Base-by-base conservation (phyloP, 2,797 vertebrate species). In the Typhlichthys subterraneus region DNA sequence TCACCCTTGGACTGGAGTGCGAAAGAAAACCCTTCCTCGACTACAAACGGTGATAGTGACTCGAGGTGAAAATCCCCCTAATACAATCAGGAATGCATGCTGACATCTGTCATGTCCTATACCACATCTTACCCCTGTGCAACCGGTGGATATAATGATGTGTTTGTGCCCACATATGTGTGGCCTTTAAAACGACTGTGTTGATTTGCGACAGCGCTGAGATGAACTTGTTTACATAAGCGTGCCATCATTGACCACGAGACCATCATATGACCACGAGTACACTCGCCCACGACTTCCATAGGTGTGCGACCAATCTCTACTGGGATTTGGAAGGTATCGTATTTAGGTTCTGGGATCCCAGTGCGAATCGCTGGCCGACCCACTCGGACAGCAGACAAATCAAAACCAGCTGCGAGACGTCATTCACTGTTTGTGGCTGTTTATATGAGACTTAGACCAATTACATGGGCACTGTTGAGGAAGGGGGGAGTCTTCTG, bases 321-420 rank as follows among this genome's bases (percentile, higher is more conserved):
- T 56, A 0, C 58, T 23, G 82, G 86, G 87, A 87, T 85, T 89
- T 71, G 70, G 60, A 58, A 73, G 65, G 76, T 87, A 88, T 90
- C 84, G 59, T 76, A 59, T 89, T 88, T 72, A 69, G 77, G 65
- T 62, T 76, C 61, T 74, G 69, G 79, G 77, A 85, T 83, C 71
- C 33, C 38, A 61, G 75, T 79, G 66, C 57, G 59, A 80, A 84
- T 77, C 33, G 63, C 72, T 55, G 75, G 73, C 72, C 74, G 85
- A 84, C 84, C 84, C 55, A 49, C 81, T 65, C 80, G 82, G 85
- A 88, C 80, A 74, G 81, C 60, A 70, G 59, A 70, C 59, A 85
- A 87, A 91, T 88, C 46, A 62, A 74, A 90, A 83, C 73, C 90
- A 91, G 81, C 89, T 90, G 88, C 75, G 73, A 73, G 61, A 75